phyloP scores from a whole-genome alignment of 2,888 invertebrate species.

The Actias luna region DNA sequence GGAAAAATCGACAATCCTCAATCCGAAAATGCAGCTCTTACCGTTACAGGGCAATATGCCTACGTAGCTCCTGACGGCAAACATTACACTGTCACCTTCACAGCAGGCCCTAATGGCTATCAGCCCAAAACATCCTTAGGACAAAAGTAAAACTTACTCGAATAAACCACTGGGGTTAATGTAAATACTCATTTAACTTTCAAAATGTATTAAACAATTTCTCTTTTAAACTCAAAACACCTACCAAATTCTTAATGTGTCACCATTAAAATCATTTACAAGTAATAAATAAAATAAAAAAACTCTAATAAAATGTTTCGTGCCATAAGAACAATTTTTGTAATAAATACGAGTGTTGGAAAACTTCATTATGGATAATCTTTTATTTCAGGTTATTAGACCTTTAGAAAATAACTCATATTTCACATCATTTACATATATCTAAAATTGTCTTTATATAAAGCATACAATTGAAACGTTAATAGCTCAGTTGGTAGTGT shows the following conservation, averaged over 20 bases:
- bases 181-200: slow-evolving; percentile 36
- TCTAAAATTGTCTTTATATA: too few relatives aligned
- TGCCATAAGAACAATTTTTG: slow-evolving; percentile 66
- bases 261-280: not conserved
- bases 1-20: slow-evolving; percentile 84
- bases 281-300: slow-evolving; percentile 32
- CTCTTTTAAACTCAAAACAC: not conserved
- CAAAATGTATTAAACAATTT: not conserved
- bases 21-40: slow-evolving; percentile 83
- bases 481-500: too few relatives aligned
- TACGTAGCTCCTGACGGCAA: slow-evolving; percentile 86
- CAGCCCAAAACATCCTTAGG: slow-evolving; percentile 78
- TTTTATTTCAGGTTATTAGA: not conserved
- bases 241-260: not conserved
- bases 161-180: slow-evolving; percentile 9
- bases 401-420: too few relatives aligned
- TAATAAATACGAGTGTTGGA: slow-evolving; percentile 30
- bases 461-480: too few relatives aligned
- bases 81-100: slow-evolving; percentile 83
- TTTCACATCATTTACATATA: too few relatives aligned
- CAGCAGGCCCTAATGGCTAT: slow-evolving; percentile 84
- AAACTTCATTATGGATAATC: slow-evolving; percentile 24
- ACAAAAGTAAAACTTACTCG: slow-evolving; percentile 47
- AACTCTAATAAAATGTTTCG: slow-evolving; percentile 53
- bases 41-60: slow-evolving; percentile 83